phyloP scores from a whole-genome alignment of 2,797 vertebrate genomes.

The Remorina albescens region DNA sequence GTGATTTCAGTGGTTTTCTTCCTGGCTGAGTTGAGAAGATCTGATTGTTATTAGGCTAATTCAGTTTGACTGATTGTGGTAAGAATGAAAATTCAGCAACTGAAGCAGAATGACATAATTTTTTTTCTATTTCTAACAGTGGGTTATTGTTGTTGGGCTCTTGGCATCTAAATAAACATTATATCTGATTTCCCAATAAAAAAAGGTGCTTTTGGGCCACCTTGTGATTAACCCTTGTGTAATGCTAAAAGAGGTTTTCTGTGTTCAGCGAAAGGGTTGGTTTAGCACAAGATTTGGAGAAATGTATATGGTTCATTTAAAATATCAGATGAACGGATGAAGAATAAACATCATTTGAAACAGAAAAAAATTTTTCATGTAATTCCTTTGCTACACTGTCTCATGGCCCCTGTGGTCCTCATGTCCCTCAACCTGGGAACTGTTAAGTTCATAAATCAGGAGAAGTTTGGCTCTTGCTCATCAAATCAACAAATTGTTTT shows the following conservation, averaged over 20 bases:
- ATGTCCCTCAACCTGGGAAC: background rate
- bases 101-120: background rate
- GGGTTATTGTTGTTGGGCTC: background rate
- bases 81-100: background rate
- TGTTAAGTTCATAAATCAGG: no score
- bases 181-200: background rate
- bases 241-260: conserved; percentile 1
- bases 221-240: background rate
- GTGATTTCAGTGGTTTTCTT: background rate
- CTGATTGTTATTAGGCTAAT: background rate
- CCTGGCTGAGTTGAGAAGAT: background rate
- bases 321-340: background rate
- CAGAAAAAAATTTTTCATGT: background rate
- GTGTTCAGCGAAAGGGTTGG: background rate
- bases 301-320: background rate
- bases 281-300: background rate
- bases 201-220: background rate
- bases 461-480: background rate
- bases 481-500: background rate
- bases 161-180: background rate
- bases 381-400: background rate
- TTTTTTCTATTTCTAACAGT: background rate
- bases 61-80: background rate
- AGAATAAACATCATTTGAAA: background rate
- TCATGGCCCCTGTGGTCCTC: background rate